Evolutionary conservation across 1,140 invertebrate species (phyloP).

Genomic region (Ceratitis capitata): DNA sequence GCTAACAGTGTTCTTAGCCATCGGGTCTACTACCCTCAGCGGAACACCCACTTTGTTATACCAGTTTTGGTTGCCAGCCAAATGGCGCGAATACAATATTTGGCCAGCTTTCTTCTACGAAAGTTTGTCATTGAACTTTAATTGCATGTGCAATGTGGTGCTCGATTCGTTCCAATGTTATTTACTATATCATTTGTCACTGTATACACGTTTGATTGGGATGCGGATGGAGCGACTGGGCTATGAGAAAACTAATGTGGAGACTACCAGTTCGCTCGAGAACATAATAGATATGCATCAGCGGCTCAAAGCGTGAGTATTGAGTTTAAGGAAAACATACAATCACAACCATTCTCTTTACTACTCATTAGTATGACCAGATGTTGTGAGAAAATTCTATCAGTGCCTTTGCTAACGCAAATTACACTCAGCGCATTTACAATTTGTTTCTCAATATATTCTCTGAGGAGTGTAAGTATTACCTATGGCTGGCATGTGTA

Average conservation of each 20-base stretch:
- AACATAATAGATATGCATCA: background rate
- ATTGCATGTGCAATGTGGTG: slow-evolving; percentile 51
- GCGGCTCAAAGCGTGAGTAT: background rate
- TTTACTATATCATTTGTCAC: slow-evolving; percentile 53
- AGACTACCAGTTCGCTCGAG: background rate
- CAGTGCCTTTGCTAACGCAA: slow-evolving; percentile 53
- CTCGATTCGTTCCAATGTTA: slow-evolving; percentile 55
- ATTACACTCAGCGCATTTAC: slow-evolving; percentile 58
- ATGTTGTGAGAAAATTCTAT: slow-evolving; percentile 50
- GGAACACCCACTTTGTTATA: slow-evolving; percentile 50
- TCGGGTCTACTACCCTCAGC: slow-evolving; percentile 48
- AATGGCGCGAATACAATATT: slow-evolving; percentile 47
- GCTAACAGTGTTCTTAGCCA: slow-evolving; percentile 48
- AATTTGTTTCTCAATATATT: slow-evolving; percentile 59
- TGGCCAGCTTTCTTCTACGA: slow-evolving; percentile 53
- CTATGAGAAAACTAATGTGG: background rate
- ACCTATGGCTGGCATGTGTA: background rate
- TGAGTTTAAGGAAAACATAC: background rate
- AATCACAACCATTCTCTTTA: background rate
- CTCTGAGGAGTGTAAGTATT: slow-evolving; percentile 47
- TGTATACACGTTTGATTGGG: slow-evolving; percentile 50
- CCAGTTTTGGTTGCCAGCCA: slow-evolving; percentile 53
- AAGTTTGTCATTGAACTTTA: slow-evolving; percentile 49
- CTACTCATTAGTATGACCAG: slow-evolving; percentile 42
- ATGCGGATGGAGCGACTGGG: slow-evolving; percentile 45